A percentile compares a stretch with the other conserved stretches of the same genome.
Evolutionary conservation across 1,140 invertebrate species (phyloP).

Genomic region (Drosophila mauritiana): DNA sequence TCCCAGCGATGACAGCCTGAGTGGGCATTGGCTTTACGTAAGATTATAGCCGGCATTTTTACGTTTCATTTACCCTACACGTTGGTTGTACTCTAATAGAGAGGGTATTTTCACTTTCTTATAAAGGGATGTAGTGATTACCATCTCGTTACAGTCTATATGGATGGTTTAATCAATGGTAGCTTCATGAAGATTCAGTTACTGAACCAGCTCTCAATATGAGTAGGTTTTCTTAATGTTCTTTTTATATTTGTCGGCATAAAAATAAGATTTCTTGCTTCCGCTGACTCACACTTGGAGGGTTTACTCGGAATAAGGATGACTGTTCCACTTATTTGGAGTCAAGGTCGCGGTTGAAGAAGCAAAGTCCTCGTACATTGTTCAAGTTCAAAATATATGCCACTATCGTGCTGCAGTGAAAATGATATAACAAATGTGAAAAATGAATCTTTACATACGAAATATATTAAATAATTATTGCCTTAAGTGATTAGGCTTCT

Average conservation of each 20-base stretch:
- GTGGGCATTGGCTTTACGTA: conserved; percentile 19
- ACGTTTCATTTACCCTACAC: neutral
- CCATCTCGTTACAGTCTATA: too few relatives aligned
- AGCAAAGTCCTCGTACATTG: conserved; percentile 1
- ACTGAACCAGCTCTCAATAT: too few relatives aligned
- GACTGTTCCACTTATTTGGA: conserved; percentile 1
- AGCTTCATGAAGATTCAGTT: too few relatives aligned
- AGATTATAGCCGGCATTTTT: conserved; percentile 7
- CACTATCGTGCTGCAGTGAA: neutral
- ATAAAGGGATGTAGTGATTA: neutral
- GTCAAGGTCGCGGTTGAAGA: conserved; percentile 24
- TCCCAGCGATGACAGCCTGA: conserved; percentile 31
- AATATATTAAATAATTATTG: neutral
- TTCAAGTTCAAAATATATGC: neutral
- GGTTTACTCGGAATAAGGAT: conserved; percentile 2
- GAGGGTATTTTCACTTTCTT: neutral
- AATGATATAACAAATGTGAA: too few relatives aligned
- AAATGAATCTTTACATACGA: neutral
- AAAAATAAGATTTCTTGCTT: neutral
- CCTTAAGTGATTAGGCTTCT: too few relatives aligned
- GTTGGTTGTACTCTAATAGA: neutral
- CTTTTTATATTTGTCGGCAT: too few relatives aligned
- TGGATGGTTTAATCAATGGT: neutral
- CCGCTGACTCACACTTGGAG: conserved; percentile 13
- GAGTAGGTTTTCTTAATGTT: too few relatives aligned